phyloP scores from a whole-genome alignment of 2,113 vertebrate genomes.

The Hystrix cristata region DNA sequence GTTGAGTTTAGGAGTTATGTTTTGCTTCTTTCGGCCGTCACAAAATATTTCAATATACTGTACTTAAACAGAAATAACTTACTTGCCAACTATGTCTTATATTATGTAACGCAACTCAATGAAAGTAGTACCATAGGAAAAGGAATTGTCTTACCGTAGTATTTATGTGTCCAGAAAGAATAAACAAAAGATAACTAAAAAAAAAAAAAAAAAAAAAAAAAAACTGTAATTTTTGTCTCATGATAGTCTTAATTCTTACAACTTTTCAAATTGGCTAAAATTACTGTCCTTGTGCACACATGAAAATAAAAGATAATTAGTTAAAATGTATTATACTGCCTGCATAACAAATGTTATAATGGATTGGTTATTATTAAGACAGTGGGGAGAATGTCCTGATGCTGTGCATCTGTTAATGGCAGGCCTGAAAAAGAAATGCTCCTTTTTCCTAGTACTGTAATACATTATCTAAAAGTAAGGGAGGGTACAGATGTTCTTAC shows the following conservation, averaged over 20 bases:
- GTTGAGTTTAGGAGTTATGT: no score
- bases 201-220: no score
- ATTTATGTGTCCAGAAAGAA: no score
- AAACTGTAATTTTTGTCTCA: neutral
- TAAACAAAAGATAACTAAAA: no score
- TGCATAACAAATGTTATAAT: neutral
- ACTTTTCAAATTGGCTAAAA: neutral
- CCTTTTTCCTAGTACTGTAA: neutral
- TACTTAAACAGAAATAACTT: no score
- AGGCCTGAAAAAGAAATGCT: neutral
- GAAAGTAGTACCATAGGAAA: no score
- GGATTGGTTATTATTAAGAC: neutral
- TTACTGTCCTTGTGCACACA: neutral
- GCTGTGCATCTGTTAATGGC: neutral
- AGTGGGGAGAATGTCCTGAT: neutral
- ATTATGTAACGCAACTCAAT: no score
- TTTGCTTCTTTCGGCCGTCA: no score
- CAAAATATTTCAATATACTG: no score
- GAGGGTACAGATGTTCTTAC: rapidly evolving
- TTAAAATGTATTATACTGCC: neutral
- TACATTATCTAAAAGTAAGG: neutral
- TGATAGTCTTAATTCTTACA: neutral
- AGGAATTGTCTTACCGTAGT: no score
- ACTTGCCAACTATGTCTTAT: no score
- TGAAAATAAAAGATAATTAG: neutral